A percentile compares a stretch with the other conserved stretches of the same genome.
Evolutionary conservation across 2,113 vertebrate species (phyloP).

Genomic region (Passer montanus): DNA sequence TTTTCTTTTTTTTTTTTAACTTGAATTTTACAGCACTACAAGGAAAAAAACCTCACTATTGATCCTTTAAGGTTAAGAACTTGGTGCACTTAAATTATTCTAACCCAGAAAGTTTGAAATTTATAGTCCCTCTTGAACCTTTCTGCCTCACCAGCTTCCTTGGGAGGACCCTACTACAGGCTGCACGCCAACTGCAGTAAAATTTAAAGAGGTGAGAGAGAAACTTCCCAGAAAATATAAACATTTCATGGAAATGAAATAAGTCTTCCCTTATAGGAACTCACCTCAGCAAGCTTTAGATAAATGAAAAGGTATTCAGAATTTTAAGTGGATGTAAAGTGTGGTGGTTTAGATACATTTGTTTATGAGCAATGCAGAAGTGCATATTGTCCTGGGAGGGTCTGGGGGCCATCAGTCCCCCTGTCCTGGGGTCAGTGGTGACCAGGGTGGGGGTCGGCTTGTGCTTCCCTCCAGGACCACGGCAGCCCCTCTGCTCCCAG

Average conservation of each 20-base stretch:
- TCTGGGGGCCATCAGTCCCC: background rate
- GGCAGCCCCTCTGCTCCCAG: background rate
- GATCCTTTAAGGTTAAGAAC: constrained; percentile 72
- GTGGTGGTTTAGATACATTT: constrained; percentile 46
- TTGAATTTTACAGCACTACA: constrained; percentile 28
- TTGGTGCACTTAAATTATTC: constrained; percentile 74
- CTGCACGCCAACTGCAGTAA: constrained; percentile 90
- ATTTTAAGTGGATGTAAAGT: constrained; percentile 59
- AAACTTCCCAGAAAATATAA: constrained; percentile 93
- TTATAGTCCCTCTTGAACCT: constrained; percentile 84
- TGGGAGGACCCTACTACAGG: constrained; percentile 84
- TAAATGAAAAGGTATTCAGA: constrained; percentile 68
- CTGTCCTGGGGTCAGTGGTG: background rate
- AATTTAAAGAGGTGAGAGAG: constrained; percentile 98
- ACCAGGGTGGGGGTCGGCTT: background rate
- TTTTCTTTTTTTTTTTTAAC: background rate
- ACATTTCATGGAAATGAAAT: constrained; percentile 83
- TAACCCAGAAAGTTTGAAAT: constrained; percentile 80
- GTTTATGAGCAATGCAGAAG: constrained; percentile 53
- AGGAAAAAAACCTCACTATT: constrained; percentile 26
- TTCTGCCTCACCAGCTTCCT: constrained; percentile 82
- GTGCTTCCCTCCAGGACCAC: background rate
- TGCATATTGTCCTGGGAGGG: background rate
- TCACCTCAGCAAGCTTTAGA: constrained; percentile 64
- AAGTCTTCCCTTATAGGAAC: constrained; percentile 77